phyloP scores from a whole-genome alignment of 2,113 vertebrate species.

The Daboia siamensis region DNA sequence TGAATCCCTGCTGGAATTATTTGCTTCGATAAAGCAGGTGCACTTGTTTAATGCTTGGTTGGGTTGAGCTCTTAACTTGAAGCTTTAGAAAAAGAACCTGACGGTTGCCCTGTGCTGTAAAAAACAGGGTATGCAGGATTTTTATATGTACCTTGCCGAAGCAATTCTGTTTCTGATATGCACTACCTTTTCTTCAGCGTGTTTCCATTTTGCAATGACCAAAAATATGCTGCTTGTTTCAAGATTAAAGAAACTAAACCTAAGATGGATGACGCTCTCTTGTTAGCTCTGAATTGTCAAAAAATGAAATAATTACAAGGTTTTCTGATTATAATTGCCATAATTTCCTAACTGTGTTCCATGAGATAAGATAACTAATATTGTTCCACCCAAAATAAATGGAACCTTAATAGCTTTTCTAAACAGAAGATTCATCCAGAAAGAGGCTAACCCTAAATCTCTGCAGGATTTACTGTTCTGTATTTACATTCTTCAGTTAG shows the following conservation, averaged over 20 bases:
- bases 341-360: neutral
- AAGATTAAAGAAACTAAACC: neutral
- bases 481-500: neutral
- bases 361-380: neutral
- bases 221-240: neutral
- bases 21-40: slow-evolving; percentile 74
- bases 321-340: neutral
- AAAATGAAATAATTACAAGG: neutral
- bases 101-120: slow-evolving; percentile 47
- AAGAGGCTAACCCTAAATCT: neutral
- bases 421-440: neutral
- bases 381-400: neutral
- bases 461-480: neutral
- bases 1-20: slow-evolving; percentile 77
- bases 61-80: slow-evolving; percentile 59
- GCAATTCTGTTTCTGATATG: neutral
- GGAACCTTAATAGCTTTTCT: neutral
- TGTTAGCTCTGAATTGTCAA: neutral
- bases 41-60: slow-evolving; percentile 64
- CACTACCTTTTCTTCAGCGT: neutral
- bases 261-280: neutral
- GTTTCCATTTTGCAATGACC: slow-evolving; percentile 1
- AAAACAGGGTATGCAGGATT: slow-evolving; percentile 3
- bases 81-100: slow-evolving; percentile 19
- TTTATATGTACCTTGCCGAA: neutral